Base-by-base conservation (phyloP, 1,140 invertebrate genomes). In the Halesus radiatus region DNA sequence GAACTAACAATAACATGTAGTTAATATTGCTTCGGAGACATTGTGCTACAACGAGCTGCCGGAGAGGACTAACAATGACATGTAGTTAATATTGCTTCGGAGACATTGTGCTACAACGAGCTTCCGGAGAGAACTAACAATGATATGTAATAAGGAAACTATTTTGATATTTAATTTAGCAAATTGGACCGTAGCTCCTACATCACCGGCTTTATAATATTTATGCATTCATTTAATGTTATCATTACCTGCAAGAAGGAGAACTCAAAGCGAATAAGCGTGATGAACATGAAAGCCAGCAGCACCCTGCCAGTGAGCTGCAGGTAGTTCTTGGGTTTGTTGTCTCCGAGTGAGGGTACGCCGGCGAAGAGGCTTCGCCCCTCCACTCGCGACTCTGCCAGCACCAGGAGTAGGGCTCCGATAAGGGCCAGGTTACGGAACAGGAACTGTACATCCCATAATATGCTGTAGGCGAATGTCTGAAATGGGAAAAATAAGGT, bases 221-320 rank as follows among this genome's bases (percentile, higher is more conserved):
- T 1, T 5, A 32, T 32, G 32, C 3, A 32, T 32, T 5, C 4
- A 32, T 32, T 32, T 3, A 29, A 68, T 86, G 78, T 54, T 1
- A 5, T 22, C 3, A 88, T 86, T 83, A 97, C 95, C 91, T 98
- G 96, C 83, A 98, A 88, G 86, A 98, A 95, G 56, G 95, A 96
- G 52, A 97, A 89, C 87, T 99, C 98, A 86, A 99, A 97, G 84
- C 97, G 93, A 70, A 99, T 93, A 18, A 99, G 89, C 1, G 98
- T 99, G 81, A 99, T 93, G 88, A 99, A 99, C 99, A 99, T 99
- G 88, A 99, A 98, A 10, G 99, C 98, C 20, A 99, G 90, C 16
- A 99, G 92, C 80, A 99, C 94, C 83, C 99, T 93, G 29, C 99
- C 99, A 79, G 97, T 96, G 3, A 99, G 90, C 90, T 99, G 98